A percentile compares a stretch with the other conserved stretches of the same genome.
These are phyloP conservation scores for Scleropages formosus DNA, from an alignment of 2,797 vertebrate genomes.

Conservation along the genomic window DNA sequence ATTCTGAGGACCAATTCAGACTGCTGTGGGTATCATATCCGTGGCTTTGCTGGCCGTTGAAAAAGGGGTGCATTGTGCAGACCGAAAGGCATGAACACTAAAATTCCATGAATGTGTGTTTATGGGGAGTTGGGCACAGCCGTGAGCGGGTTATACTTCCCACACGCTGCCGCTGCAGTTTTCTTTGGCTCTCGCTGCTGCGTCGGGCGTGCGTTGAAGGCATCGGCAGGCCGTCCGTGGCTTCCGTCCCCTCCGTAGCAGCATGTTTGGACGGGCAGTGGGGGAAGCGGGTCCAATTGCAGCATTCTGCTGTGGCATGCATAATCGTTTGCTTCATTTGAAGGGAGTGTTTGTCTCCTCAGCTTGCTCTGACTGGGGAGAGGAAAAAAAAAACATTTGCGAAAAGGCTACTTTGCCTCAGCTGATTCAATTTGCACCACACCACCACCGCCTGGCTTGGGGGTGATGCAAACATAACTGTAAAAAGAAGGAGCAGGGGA, in stretches of 20 bases:
- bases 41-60: conserved; percentile 17
- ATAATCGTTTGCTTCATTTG: conserved; percentile 43
- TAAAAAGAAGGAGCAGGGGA: neutral
- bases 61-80: conserved; percentile 61
- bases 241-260: conserved; percentile 39
- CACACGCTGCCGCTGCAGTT: conserved; percentile 60
- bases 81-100: conserved; percentile 48
- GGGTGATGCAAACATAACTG: neutral
- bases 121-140: conserved; percentile 45
- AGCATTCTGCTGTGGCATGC: conserved; percentile 32
- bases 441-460: neutral
- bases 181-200: conserved; percentile 57
- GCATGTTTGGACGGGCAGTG: conserved; percentile 14
- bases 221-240: conserved; percentile 49
- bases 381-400: conserved; percentile 13
- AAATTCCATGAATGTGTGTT: conserved; percentile 59
- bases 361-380: conserved; percentile 40
- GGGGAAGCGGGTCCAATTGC: conserved; percentile 10
- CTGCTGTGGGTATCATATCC: conserved; percentile 13
- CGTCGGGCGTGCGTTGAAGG: conserved; percentile 51
- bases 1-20: conserved; percentile 38
- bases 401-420: conserved; percentile 33
- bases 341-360: conserved; percentile 47
- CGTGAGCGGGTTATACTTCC: conserved; percentile 56
- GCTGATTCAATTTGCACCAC: conserved; percentile 37